phyloP scores from a whole-genome alignment of 2,888 invertebrate species.

The Kryphioiulus occultus region DNA sequence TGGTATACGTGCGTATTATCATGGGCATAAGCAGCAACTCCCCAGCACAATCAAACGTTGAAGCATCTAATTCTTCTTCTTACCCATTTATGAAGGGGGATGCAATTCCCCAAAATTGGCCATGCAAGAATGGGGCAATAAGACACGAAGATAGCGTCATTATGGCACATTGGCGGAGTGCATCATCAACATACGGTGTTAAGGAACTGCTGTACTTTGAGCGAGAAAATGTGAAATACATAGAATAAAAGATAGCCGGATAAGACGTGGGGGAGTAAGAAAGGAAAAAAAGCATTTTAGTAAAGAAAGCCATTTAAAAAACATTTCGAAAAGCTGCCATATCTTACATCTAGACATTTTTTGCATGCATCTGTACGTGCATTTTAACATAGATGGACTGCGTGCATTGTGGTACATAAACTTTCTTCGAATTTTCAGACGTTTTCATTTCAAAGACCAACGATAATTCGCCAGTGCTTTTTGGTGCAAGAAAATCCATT shows the following conservation, averaged over 20 bases:
- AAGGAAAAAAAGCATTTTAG: constrained; percentile 15
- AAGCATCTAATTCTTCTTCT: constrained; percentile 27
- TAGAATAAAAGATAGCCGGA: neutral
- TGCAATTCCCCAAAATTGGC: constrained; percentile 26
- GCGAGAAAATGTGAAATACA: neutral
- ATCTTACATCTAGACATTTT: neutral
- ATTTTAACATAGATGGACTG: neutral
- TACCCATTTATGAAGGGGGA: neutral
- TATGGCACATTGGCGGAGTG: constrained; percentile 20
- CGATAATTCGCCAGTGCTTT: neutral
- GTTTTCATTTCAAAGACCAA: neutral
- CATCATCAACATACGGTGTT: constrained; percentile 35
- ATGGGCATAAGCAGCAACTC: neutral
- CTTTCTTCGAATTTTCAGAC: neutral
- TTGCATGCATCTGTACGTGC: neutral
- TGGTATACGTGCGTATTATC: neutral
- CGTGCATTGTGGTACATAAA: neutral
- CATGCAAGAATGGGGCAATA: constrained; percentile 35
- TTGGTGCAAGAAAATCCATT: neutral
- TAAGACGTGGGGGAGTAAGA: neutral
- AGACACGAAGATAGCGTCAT: constrained; percentile 18
- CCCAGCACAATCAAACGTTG: neutral
- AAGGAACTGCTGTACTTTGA: neutral
- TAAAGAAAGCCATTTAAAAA: constrained; percentile 12
- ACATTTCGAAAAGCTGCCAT: neutral